phyloP scores from a whole-genome alignment of 2,797 vertebrate genomes.

The Eptatretus atami region DNA sequence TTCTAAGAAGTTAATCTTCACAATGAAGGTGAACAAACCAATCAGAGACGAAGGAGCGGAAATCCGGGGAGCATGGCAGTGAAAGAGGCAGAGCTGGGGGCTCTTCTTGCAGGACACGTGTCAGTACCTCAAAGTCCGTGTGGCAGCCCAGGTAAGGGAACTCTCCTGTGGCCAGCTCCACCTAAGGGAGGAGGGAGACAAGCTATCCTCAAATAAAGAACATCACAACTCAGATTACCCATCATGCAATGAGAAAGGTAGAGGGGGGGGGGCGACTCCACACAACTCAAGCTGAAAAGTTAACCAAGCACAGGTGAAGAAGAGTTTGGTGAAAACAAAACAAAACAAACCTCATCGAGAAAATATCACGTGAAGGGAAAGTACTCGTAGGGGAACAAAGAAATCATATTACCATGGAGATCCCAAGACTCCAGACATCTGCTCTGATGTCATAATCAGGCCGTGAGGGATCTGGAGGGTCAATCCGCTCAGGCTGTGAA shows the following conservation, averaged over 20 bases:
- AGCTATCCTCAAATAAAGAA: too few species aligned
- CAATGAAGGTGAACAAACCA: slow-evolving; percentile 22
- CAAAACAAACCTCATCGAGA: too few species aligned
- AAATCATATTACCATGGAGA: slow-evolving; percentile 35
- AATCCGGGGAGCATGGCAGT: slow-evolving; percentile 74
- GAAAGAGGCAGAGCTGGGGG: slow-evolving; percentile 49
- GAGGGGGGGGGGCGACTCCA: too few species aligned
- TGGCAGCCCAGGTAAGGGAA: slow-evolving; percentile 86
- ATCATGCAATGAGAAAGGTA: too few species aligned
- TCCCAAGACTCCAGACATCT: slow-evolving; percentile 78
- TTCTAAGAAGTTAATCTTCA: too few species aligned
- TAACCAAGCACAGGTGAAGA: too few species aligned
- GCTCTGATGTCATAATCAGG: slow-evolving; percentile 81
- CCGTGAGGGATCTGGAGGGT: slow-evolving; percentile 68
- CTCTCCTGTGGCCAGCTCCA: slow-evolving; percentile 72
- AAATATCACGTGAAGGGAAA: too few species aligned
- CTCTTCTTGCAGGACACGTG: slow-evolving; percentile 86
- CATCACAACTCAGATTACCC: too few species aligned
- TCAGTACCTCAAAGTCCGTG: slow-evolving; percentile 85
- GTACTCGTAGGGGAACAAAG: too few species aligned
- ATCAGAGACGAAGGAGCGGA: slow-evolving; percentile 86
- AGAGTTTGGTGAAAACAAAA: too few species aligned
- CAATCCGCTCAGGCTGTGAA: slow-evolving; percentile 58
- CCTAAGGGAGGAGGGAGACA: slow-evolving; percentile 16
- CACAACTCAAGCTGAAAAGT: too few species aligned